phyloP scores from a whole-genome alignment of 2,113 vertebrate genomes.

The Actinemys pallida region DNA sequence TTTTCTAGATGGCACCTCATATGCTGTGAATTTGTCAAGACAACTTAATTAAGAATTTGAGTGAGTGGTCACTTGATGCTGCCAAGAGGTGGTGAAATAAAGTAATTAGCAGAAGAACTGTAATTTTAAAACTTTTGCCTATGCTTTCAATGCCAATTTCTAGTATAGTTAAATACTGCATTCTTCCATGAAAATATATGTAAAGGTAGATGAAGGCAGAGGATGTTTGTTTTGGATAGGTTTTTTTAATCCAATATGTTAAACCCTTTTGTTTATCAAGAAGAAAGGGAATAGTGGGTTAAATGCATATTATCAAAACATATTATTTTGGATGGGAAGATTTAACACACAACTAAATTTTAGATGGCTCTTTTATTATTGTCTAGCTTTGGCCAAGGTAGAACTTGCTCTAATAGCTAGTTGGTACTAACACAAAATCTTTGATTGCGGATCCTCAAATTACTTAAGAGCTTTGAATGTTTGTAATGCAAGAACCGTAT shows the following conservation, averaged over 20 bases:
- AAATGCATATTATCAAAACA: not conserved
- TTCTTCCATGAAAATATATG: slow-evolving; percentile 8
- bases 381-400: not conserved
- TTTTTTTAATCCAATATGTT: not conserved
- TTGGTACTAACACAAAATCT: not conserved
- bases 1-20: not conserved
- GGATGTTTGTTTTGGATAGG: not conserved
- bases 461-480: not conserved
- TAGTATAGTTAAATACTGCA: slow-evolving; percentile 22
- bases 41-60: slow-evolving; percentile 15
- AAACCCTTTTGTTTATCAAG: not conserved
- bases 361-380: not conserved
- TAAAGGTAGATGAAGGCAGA: slow-evolving; percentile 13
- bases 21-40: slow-evolving; percentile 13
- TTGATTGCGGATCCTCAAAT: not conserved
- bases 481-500: not conserved
- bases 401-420: not conserved
- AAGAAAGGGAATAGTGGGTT: not conserved
- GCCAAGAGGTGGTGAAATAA: not conserved
- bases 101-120: not conserved
- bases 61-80: not conserved
- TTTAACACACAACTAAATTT: not conserved
- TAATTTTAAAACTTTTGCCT: slow-evolving; percentile 1
- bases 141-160: not conserved
- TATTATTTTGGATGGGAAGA: not conserved